Conservation (phyloP, 2,888 invertebrate genomes). For the Teleogryllus oceanicus region DNA sequence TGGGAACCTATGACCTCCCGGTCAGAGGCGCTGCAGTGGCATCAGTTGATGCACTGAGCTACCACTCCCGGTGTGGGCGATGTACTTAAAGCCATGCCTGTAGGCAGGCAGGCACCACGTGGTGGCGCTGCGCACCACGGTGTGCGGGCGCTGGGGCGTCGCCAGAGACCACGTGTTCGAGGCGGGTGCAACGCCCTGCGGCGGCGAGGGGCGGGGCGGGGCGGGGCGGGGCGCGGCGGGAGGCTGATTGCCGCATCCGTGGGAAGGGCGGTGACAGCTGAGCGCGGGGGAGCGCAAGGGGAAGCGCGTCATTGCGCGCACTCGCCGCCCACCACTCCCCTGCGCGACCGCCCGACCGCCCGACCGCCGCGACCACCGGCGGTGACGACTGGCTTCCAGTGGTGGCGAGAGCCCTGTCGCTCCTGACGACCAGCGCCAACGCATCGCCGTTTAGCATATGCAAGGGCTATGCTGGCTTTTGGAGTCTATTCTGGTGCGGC, state of each 20-base stretch:
- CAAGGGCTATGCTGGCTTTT: too few species aligned
- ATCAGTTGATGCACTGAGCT: too few species aligned
- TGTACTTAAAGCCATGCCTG: too few species aligned
- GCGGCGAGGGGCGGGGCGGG: background rate
- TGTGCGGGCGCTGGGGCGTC: background rate
- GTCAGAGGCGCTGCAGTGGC: too few species aligned
- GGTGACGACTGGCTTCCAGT: background rate
- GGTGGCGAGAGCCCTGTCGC: background rate
- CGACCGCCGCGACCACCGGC: background rate
- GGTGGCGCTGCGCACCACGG: background rate
- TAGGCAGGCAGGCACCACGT: too few species aligned
- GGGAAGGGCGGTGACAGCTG: slow-evolving; percentile 6
- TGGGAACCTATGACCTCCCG: too few species aligned
- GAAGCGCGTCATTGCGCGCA: background rate
- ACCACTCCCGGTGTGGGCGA: too few species aligned
- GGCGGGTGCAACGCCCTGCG: background rate
- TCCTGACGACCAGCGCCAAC: too few species aligned
- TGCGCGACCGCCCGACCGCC: background rate
- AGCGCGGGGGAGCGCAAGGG: background rate
- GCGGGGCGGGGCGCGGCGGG: background rate
- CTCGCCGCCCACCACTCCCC: background rate
- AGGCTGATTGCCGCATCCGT: slow-evolving; percentile 18
- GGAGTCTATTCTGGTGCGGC: too few species aligned
- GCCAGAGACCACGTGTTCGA: background rate
- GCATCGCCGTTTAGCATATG: too few species aligned